These are phyloP conservation scores for Manis javanica DNA, from an alignment of 2,797 vertebrate species.

Conservation along the genomic window DNA sequence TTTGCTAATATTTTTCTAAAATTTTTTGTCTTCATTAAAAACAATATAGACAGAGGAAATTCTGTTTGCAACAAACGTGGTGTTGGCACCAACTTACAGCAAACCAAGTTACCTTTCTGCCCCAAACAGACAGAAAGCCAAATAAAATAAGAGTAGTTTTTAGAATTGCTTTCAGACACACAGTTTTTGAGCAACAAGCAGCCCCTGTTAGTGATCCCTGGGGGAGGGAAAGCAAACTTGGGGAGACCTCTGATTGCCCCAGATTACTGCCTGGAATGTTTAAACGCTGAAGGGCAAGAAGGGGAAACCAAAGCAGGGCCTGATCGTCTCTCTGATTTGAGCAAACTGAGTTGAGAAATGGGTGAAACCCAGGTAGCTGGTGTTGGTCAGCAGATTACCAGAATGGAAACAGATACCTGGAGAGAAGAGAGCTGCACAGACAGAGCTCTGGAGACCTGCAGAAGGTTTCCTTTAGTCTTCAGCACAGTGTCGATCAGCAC, in stretches of 20 bases:
- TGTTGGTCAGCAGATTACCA: too few species aligned
- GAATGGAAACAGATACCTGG: neutral
- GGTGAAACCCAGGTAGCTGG: neutral
- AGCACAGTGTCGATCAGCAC: neutral
- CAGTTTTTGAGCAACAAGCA: neutral
- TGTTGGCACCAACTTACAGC: neutral
- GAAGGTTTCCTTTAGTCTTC: neutral
- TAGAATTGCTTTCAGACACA: neutral
- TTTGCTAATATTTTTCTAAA: neutral
- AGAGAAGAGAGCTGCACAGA: too few species aligned
- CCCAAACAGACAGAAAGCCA: neutral
- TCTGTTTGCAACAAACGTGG: neutral
- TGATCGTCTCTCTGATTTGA: neutral
- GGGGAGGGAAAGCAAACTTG: fast-evolving
- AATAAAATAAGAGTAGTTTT: neutral
- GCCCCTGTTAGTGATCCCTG: neutral
- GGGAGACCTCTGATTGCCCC: neutral
- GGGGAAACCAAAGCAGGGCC: neutral
- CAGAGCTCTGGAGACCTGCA: neutral
- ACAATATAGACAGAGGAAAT: neutral
- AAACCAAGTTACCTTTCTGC: neutral
- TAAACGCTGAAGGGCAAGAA: neutral
- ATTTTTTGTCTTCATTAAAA: neutral
- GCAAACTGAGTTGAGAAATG: neutral
- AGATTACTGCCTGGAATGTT: neutral